Evolutionary conservation across 2,888 invertebrate species (phyloP), one percentile per base, ranked within the genome.

Genomic region (Drosophila villosipedis): DNA sequence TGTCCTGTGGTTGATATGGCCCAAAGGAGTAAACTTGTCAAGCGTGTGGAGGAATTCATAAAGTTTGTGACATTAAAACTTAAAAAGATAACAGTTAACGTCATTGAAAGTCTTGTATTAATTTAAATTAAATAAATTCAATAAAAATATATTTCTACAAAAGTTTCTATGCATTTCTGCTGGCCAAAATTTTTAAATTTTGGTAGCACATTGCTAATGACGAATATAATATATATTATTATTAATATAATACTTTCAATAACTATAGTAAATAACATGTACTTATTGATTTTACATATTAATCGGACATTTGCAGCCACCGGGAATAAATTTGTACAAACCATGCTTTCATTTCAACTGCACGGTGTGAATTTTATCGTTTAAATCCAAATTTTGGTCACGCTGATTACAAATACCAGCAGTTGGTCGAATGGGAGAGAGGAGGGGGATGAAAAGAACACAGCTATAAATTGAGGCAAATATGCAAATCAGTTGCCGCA

Each of bases 401-500:
- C 68, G 81, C 78, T 77, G 78, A 81, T 78, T 78, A 73, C 77
- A 81, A 78, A 80, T 68, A 64, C 52, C 68, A 62, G 58, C 52
- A 65, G 63, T 59, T 19, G 68, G 37, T n/a, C 4, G 12, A 25
- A 1, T 12, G 12, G 7, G 28, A 12, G 10, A 0, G 14, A 1
- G 6, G 9, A 19, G 53, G 28, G 33, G 53, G 31, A 28, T 16
- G 47, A 49, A 59, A 37, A 59, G 77, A 66, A 39, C 31, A 53
- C 30, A 43, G 78, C 75, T 50, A 82, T 80, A 80, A 82, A 82
- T 80, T 80, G 49, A 19, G 57, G 73, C 70, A 83, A 84, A 82
- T 83, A 84, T 83, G 84, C 83, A 83, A 83, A 83, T 84, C 82
- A 84, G 84, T 73, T 81, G 81, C 82, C 83, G 84, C 84, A 80